Conservation (phyloP, 1,140 invertebrate species). For the Apolygus lucorum region DNA sequence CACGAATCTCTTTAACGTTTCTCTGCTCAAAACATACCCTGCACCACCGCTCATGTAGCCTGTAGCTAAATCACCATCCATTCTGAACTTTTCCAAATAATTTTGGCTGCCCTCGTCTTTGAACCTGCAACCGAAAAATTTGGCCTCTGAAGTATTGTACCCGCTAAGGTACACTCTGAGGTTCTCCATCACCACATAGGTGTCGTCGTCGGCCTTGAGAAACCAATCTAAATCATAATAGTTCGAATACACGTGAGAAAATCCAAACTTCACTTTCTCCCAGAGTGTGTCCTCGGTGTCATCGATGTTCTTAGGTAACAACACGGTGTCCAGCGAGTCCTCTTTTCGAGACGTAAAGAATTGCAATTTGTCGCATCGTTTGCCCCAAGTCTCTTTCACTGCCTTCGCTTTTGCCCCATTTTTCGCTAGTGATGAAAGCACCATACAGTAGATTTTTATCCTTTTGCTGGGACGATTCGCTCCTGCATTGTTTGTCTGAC, state of each 20-base stretch:
- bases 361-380: neutral
- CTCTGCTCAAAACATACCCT: neutral
- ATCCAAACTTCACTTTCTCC: neutral
- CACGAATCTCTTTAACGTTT: neutral
- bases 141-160: neutral
- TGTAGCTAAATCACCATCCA: too few relatives aligned
- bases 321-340: neutral
- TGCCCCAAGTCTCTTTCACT: neutral
- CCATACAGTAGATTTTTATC: neutral
- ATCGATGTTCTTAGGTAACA: neutral
- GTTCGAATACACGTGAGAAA: neutral
- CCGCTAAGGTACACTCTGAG: neutral
- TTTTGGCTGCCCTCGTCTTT: neutral
- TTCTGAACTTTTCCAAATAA: too few relatives aligned
- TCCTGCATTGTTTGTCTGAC: too few relatives aligned
- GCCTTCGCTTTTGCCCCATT: neutral
- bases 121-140: neutral
- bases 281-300: neutral
- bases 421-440: neutral
- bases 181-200: neutral
- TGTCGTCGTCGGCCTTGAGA: neutral
- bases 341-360: neutral
- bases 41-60: neutral
- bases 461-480: too few relatives aligned
- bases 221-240: neutral